Percentiles rank a stretch among this genome's conserved stretches.
Evolutionary conservation across 2,888 invertebrate genomes (phyloP).

Genomic region (Microctonus brassicae): DNA sequence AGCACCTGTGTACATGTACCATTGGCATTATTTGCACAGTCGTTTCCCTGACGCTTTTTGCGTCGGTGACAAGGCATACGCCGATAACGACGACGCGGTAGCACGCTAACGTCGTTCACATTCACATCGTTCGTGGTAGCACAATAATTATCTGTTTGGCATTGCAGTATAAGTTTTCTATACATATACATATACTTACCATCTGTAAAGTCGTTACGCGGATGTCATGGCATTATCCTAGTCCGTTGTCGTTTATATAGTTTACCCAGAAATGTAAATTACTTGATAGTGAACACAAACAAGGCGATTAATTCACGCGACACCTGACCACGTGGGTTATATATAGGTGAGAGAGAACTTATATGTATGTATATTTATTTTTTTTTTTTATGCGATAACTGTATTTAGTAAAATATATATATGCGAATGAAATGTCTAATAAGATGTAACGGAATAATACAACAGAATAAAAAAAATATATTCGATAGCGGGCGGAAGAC

Average conservation of each 20-base stretch:
- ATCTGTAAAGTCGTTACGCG: constrained; percentile 15
- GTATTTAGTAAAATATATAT: background rate
- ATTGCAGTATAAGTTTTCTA: constrained; percentile 12
- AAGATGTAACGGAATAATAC: background rate
- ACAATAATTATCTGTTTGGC: constrained; percentile 37
- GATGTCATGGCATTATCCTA: constrained; percentile 7
- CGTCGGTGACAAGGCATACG: constrained; percentile 32
- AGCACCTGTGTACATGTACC: constrained; percentile 64
- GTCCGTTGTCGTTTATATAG: constrained; percentile 32
- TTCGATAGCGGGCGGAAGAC: constrained; percentile 44
- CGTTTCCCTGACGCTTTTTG: constrained; percentile 46
- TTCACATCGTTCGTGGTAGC: constrained; percentile 32
- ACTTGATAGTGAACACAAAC: constrained; percentile 50
- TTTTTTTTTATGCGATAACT: background rate
- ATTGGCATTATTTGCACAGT: constrained; percentile 66
- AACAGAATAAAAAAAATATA: background rate
- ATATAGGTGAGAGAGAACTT: constrained; percentile 10
- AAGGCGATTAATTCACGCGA: constrained; percentile 26
- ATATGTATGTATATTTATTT: background rate
- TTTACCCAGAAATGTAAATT: constrained; percentile 57
- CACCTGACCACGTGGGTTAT: constrained; percentile 32
- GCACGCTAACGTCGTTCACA: constrained; percentile 7
- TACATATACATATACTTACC: constrained; percentile 13
- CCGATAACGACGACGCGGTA: constrained; percentile 33
- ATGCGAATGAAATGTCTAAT: background rate